Base-by-base conservation (phyloP, 2,113 vertebrate species). In the Phyllopteryx taeniolatus region DNA sequence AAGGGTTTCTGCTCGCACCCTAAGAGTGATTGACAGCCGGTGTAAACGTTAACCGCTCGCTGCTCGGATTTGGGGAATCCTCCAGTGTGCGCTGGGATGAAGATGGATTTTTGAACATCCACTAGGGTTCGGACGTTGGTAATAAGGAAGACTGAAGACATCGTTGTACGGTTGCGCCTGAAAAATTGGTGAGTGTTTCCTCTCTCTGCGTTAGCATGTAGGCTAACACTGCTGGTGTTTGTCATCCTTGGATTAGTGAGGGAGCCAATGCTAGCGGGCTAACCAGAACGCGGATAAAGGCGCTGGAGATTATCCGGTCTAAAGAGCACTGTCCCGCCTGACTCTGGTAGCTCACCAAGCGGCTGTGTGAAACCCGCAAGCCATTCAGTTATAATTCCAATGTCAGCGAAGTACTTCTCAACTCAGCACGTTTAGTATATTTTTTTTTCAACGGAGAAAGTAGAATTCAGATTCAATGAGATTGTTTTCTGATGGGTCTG, bases 31-130 rank as follows among this genome's bases (percentile, higher is more conserved):
- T 66, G 44, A 66, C 22, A 46, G 22, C 64, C 44, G 43, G 22
- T 31, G 22, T 46, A 2, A 15, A 46, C 63, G 6, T 8, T 65
- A 66, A 43, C 44, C 64, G 13, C 44, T 47, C 14, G 44, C 64
- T 46, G n/a, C 44, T 27, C 59, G 59, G 5, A 35, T 49, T 66
- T 17, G 22, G 64, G n/a, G 64, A 27, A 31, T 14, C 44, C 20
- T 31, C 64, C 59, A 33, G 59, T n/a, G 43, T 22, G 43, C 27
- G 22, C 5, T 66, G 64, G 44, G 64, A 66, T 66, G 64, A 66
- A 13, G 64, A 17, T n/a, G 15, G 22, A 49, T 7, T 9, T 47
- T 46, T 66, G 64, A 66, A 27, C 3, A 47, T 31, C 44, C 44
- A 11, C 64, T 31, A 9, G 12, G n/a, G 27, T 27, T 46, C 44